Conservation (phyloP, 2,888 invertebrate species). For the Scaptomyza polygonia region DNA sequence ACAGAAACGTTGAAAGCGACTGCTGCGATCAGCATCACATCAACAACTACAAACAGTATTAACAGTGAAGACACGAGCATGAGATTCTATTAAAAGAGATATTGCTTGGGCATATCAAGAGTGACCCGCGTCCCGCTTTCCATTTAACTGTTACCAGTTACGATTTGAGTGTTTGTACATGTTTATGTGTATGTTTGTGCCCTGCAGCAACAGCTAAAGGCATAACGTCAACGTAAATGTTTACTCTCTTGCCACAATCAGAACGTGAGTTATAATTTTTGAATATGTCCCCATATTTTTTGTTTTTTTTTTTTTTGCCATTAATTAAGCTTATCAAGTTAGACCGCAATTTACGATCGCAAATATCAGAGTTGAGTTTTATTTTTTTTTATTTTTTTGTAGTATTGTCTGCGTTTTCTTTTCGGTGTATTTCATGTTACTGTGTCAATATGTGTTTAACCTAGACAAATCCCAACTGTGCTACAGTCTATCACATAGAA, state of each 20-base stretch:
- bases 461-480: constrained; percentile 20
- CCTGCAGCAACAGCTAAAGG: constrained; percentile 19
- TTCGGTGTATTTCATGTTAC: constrained; percentile 19
- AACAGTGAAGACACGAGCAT: constrained; percentile 54
- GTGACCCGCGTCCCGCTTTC: constrained; percentile 2
- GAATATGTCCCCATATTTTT: constrained; percentile 41
- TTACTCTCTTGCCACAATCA: constrained; percentile 12
- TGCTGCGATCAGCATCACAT: constrained; percentile 30
- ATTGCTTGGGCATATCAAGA: constrained; percentile 2
- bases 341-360: constrained; percentile 44
- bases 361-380: constrained; percentile 60
- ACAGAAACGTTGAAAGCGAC: constrained; percentile 12
- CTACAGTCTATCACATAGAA: constrained; percentile 12
- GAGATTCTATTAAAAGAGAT: constrained; percentile 32
- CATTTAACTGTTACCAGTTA: constrained; percentile 9
- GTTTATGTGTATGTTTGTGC: background rate
- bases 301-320: constrained; percentile 16
- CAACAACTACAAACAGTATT: constrained; percentile 18
- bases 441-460: constrained; percentile 55
- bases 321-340: constrained; percentile 63
- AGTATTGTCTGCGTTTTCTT: constrained; percentile 15
- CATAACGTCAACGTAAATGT: constrained; percentile 9
- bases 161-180: background rate
- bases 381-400: constrained; percentile 17
- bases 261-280: constrained; percentile 64